Base-by-base conservation (phyloP, 2,113 vertebrate genomes). In the Misgurnus mizolepis region DNA sequence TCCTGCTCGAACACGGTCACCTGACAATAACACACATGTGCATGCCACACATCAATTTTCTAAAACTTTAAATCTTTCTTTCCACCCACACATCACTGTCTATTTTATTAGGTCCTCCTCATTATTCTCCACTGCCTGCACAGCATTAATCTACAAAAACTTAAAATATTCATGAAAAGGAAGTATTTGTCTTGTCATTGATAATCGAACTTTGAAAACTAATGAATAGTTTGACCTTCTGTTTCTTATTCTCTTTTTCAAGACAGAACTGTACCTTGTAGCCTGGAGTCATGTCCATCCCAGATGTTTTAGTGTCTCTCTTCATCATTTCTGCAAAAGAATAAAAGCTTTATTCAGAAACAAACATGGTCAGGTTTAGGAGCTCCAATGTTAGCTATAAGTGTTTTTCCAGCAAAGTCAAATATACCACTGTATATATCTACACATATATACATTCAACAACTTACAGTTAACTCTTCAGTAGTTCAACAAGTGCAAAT, bases 1-100 rank as follows among this genome's bases (percentile, higher is more conserved):
- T 91, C 90, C 86, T 82, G 87, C 80, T 91, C 90, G 12, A 90
- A 91, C 72, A 90, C 89, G 40, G 87, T 86, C 84, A 91, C 86
- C 90, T 90, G 84, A 8, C 18, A 56, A 56, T 47, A 41, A 76
- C 14, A 76, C 39, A 64, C 14, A 53, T 12, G 22, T n/a, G 55
- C 67, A 65, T n/a, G 18, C 18, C 61, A 64, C 60, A 43, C 17
- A 12, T 56, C 5, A 8, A 10, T 60, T 8, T 27, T 75, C 40
- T 64, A 9, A 47, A 61, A 17, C 6, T 39, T 60, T 11, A 56
- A 5, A 56, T 14, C 7, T n/a, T 6, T 12, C 49, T 14, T 43
- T 5, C 11, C 5, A n/a, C 12, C 3, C 55, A n/a, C 15, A 45
- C 39, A 45, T 41, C 40, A 45, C 18, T 14, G 6, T 18, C 67